Evolutionary conservation across 1,140 invertebrate genomes (phyloP).

Genomic region (Anoplophora glabripennis): DNA sequence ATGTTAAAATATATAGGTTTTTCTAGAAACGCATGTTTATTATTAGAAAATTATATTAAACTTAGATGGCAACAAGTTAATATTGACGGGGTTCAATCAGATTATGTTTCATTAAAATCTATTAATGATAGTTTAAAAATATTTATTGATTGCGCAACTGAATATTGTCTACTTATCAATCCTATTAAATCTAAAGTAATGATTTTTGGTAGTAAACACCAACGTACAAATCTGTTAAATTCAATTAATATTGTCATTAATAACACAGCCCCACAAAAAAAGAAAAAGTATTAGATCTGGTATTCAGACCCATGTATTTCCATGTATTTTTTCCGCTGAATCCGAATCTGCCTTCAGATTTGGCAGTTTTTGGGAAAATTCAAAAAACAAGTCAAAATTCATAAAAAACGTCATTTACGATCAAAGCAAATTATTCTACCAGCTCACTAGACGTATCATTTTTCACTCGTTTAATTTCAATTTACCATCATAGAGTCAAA

Average conservation of each 20-base stretch:
- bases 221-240: background rate
- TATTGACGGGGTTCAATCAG: background rate
- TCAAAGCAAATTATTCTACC: too few species aligned
- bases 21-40: background rate
- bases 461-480: too few species aligned
- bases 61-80: background rate
- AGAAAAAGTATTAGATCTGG: too few species aligned
- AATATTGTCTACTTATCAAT: background rate
- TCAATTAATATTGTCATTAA: conserved; percentile 1
- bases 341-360: too few species aligned
- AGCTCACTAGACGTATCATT: too few species aligned
- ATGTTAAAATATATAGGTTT: conserved; percentile 1
- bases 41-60: background rate
- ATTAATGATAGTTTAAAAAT: background rate
- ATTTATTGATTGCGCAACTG: conserved; percentile 2
- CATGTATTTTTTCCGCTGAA: too few species aligned
- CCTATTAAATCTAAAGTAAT: conserved; percentile 6
- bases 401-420: too few species aligned
- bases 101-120: background rate
- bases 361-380: too few species aligned
- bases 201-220: conserved; percentile 4
- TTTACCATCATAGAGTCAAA: too few species aligned
- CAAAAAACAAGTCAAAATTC: too few species aligned
- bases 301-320: too few species aligned
- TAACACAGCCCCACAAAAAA: too few species aligned